Conservation (phyloP, 2,888 invertebrate genomes). For the Nymphalis urticae region DNA sequence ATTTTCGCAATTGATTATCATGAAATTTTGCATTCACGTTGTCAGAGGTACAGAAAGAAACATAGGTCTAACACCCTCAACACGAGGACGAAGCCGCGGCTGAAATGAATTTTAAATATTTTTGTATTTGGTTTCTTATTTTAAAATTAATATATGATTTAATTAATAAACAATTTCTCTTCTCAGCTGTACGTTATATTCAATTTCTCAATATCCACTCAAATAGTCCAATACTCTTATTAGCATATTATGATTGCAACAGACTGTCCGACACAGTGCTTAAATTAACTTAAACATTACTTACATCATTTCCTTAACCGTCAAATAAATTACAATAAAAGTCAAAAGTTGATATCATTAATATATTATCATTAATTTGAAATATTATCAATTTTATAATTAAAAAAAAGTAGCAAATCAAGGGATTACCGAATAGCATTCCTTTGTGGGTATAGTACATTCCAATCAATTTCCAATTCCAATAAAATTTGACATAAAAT, state of each 20-base stretch:
- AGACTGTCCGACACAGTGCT: background rate
- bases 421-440: no score
- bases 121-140: no score
- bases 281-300: background rate
- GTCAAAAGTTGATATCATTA: background rate
- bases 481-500: no score
- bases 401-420: background rate
- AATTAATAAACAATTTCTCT: background rate
- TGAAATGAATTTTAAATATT: no score
- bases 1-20: no score
- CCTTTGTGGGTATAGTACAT: no score
- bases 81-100: no score
- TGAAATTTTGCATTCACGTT: no score
- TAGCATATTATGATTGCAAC: constrained; percentile 28
- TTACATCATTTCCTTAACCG: background rate
- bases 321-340: constrained; percentile 6
- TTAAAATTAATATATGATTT: background rate
- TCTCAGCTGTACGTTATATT: constrained; percentile 5
- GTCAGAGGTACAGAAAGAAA: no score
- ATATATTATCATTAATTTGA: background rate
- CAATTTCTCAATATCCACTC: constrained; percentile 27
- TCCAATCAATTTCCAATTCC: no score
- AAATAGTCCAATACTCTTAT: constrained; percentile 15
- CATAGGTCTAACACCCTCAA: no score
- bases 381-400: background rate